Percentiles rank a stretch among this genome's conserved stretches.
Conservation (phyloP, 64 coral and sea anemone genomes). For the Dendronephthya gigantea region DNA sequence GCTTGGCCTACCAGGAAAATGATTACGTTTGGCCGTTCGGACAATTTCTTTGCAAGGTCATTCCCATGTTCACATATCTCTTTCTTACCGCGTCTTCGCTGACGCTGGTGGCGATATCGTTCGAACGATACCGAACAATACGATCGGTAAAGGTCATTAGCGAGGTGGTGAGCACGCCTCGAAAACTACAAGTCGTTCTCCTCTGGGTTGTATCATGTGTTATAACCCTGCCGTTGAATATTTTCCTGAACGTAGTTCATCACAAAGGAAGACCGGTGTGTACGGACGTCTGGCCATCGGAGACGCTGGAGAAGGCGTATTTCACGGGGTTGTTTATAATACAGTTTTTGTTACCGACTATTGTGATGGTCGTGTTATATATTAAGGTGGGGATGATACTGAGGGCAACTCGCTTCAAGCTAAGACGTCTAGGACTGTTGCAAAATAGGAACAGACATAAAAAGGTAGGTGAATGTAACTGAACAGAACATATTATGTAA, state of each 20-base stretch:
- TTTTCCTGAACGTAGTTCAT: slow-evolving; percentile 34
- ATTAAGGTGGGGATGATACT: slow-evolving; percentile 40
- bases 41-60: slow-evolving; percentile 56
- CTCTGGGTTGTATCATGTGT: slow-evolving; percentile 47
- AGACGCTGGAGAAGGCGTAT: slow-evolving; percentile 55
- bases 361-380: slow-evolving; percentile 48
- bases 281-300: slow-evolving; percentile 67
- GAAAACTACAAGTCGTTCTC: slow-evolving; percentile 38
- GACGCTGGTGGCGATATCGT: slow-evolving; percentile 45
- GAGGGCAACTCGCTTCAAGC: background rate
- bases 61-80: slow-evolving; percentile 61
- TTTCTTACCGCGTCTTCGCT: slow-evolving; percentile 72
- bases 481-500: background rate
- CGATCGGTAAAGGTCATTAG: background rate
- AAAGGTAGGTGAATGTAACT: background rate
- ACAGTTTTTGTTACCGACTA: slow-evolving; percentile 60
- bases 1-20: slow-evolving; percentile 84
- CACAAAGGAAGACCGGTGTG: slow-evolving; percentile 32
- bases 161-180: slow-evolving; percentile 16
- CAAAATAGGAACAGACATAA: background rate
- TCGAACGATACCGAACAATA: slow-evolving; percentile 57
- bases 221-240: slow-evolving; percentile 62
- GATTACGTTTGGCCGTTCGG: slow-evolving; percentile 82
- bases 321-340: slow-evolving; percentile 53
- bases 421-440: slow-evolving; percentile 19